Conservation (phyloP, 2,113 vertebrate species). For the Cromileptes altivelis region DNA sequence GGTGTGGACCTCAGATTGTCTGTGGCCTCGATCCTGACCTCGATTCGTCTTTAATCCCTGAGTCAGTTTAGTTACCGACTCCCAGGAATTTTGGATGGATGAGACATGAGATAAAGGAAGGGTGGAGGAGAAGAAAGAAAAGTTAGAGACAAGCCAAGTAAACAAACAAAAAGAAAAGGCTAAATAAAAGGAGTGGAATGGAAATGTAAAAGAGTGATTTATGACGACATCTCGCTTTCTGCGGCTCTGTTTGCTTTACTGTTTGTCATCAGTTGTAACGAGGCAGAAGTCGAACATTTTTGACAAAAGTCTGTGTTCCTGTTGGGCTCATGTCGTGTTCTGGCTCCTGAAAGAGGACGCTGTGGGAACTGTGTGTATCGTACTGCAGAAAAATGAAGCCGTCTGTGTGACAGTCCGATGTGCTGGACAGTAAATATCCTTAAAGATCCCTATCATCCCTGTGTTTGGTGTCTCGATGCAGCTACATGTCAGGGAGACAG, state of each 20-base stretch:
- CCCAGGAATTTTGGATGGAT: neutral
- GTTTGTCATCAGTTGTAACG: neutral
- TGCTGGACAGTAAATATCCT: slow-evolving; percentile 35
- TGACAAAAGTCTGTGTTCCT: slow-evolving; percentile 4
- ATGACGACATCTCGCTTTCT: neutral
- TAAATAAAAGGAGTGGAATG: neutral
- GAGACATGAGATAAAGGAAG: neutral
- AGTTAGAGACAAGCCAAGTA: neutral
- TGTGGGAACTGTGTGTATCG: neutral
- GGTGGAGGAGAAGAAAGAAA: neutral
- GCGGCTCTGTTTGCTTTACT: neutral
- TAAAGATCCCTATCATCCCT: slow-evolving; percentile 42
- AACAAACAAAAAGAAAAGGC: neutral
- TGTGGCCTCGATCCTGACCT: slow-evolving; percentile 15
- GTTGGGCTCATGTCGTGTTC: neutral
- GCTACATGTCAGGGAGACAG: slow-evolving; percentile 34
- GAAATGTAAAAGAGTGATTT: neutral
- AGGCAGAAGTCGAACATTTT: neutral
- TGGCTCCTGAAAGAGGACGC: neutral
- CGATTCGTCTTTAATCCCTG: slow-evolving; percentile 7
- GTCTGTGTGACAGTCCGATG: slow-evolving; percentile 12
- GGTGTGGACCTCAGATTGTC: neutral
- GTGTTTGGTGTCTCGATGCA: slow-evolving; percentile 37
- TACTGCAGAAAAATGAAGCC: neutral
- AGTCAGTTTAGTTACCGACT: neutral